Evolutionary conservation across 1,140 invertebrate genomes (phyloP), one percentile per base, ranked within the genome.

Genomic region (Holcopasites calliopsidis): DNA sequence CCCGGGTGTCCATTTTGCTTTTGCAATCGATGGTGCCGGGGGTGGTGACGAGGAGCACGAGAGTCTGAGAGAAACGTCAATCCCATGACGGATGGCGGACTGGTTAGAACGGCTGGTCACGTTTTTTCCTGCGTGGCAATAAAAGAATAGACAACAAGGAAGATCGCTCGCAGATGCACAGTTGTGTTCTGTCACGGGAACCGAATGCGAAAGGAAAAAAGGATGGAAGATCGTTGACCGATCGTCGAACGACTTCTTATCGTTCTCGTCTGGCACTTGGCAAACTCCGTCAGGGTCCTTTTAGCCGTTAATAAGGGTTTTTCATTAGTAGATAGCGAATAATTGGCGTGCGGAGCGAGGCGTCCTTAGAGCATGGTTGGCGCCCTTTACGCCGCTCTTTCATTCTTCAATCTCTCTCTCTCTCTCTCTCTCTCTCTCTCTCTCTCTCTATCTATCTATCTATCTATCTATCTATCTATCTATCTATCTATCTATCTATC

Each of bases 301-400:
- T 75, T 79, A 74, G 49, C 23, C 64, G 66, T 72, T n/a, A 80
- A 74, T 44, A 44, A 84, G 60, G 64, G 74, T 58, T 74, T 76
- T 81, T 71, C 71, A 85, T 80, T 83, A 80, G 75, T 82, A 81
- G 76, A 61, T 84, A 85, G 82, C 64, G 65, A 85, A 82, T 85
- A 76, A 79, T 77, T 60, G 80, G 64, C 66, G 76, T 31, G 26
- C 64, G 68, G 64, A 38, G 71, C 62, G 79, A 84, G 74, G 77
- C 55, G 58, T 71, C 50, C 38, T 74, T 70, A 78, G 52, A 60
- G 4, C n/a, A 47, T n/a, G 44, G 77, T 58, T 70, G 76, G 71
- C 75, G 77, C 50, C 73, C 55, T 72, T 10, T 40, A 16, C 26
- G n/a, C 38, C 11, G 42, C 35, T 33, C 40, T 52, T 16, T 33